These are phyloP conservation scores for Nesogale talazaci DNA, from an alignment of 2,113 vertebrate genomes.

Conservation along the genomic window DNA sequence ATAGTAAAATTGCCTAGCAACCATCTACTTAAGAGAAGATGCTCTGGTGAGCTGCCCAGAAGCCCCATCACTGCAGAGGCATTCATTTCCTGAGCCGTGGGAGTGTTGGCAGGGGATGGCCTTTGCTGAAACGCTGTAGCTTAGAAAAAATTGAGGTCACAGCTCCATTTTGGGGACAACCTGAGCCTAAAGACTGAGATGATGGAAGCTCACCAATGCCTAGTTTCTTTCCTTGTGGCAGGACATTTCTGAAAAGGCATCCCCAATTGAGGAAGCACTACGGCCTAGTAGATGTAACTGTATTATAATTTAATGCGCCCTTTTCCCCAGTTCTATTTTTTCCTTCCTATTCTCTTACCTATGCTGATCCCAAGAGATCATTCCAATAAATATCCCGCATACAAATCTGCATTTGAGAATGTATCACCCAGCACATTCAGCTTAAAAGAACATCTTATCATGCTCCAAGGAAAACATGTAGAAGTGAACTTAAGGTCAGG, in stretches of 20 bases:
- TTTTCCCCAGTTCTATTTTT: not conserved
- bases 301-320: not conserved
- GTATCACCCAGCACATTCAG: slow-evolving; percentile 3
- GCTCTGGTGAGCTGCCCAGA: not conserved
- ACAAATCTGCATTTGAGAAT: slow-evolving; percentile 37
- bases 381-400: slow-evolving; percentile 1
- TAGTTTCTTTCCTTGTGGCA: not conserved
- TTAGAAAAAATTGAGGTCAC: not conserved
- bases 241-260: not conserved
- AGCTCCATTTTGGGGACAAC: not conserved
- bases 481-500: slow-evolving; percentile 3
- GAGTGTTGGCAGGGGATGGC: not conserved
- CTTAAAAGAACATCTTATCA: not conserved
- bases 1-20: not conserved
- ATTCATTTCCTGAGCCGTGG: not conserved
- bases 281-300: not conserved
- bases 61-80: not conserved
- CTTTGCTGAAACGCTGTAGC: not conserved
- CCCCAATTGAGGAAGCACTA: not conserved
- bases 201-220: not conserved
- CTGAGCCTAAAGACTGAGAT: not conserved
- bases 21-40: not conserved
- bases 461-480: not conserved
- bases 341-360: not conserved
- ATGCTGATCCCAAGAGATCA: not conserved